A percentile compares a stretch with the other conserved stretches of the same genome.
Conservation (phyloP, 2,113 vertebrate species). For the Neopipo cinnamomea region DNA sequence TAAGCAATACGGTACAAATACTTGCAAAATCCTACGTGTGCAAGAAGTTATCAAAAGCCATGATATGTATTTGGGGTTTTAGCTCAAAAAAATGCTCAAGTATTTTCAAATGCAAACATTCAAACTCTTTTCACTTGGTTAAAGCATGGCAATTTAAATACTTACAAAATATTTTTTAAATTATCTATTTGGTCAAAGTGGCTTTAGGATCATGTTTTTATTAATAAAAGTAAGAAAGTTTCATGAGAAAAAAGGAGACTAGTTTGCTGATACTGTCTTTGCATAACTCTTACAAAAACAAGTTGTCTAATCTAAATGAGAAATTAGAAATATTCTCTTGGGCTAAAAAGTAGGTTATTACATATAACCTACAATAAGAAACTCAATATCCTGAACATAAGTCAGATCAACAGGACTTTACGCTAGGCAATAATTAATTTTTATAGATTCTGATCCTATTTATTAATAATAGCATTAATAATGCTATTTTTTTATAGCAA, state of each 20-base stretch:
- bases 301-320: background rate
- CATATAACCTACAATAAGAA: background rate
- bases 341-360: background rate
- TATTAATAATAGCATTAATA: background rate
- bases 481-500: background rate
- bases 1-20: background rate
- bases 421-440: background rate
- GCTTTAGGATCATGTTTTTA: background rate
- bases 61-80: background rate
- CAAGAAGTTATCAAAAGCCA: background rate
- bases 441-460: background rate
- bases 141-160: background rate
- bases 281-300: background rate
- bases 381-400: background rate
- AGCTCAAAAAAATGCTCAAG: background rate
- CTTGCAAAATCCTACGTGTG: accelerated
- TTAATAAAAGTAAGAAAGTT: background rate
- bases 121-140: background rate
- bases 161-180: background rate
- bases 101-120: background rate
- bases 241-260: background rate
- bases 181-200: background rate
- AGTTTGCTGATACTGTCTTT: background rate
- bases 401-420: background rate
- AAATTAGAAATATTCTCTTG: background rate